Conservation (phyloP, 2,113 vertebrate genomes). For the Erythrolamprus reginae region DNA sequence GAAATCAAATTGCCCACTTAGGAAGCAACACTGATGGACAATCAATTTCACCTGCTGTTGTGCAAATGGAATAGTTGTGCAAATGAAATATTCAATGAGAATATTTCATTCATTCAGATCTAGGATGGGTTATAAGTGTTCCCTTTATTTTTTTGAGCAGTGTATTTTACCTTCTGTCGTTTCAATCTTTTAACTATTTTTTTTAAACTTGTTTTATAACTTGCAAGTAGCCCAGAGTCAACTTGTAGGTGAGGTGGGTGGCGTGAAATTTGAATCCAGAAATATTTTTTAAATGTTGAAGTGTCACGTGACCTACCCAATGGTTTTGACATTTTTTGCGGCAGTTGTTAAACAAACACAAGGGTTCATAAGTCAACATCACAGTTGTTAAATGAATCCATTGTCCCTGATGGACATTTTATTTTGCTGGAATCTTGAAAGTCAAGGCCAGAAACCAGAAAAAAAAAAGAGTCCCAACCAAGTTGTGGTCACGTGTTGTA, state of each 20-base stretch:
- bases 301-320: not conserved
- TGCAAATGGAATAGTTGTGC: no score
- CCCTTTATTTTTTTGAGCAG: no score
- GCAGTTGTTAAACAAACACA: not conserved
- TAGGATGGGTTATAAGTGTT: no score
- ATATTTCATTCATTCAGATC: no score
- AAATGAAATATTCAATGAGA: no score
- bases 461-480: not conserved
- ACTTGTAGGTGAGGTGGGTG: not conserved
- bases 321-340: not conserved
- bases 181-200: not conserved
- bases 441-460: not conserved
- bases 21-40: no score
- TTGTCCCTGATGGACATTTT: not conserved
- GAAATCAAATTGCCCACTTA: no score
- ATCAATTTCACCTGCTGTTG: no score
- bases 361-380: not conserved
- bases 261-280: not conserved
- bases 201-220: not conserved
- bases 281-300: no score
- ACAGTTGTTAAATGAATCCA: not conserved
- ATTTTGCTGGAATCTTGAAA: not conserved
- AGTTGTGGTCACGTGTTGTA: not conserved
- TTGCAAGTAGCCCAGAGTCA: not conserved
- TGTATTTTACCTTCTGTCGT: not conserved